Percentiles rank a stretch among this genome's conserved stretches.
Conservation (phyloP, 2,888 invertebrate genomes). For the Petrophora chlorosata region DNA sequence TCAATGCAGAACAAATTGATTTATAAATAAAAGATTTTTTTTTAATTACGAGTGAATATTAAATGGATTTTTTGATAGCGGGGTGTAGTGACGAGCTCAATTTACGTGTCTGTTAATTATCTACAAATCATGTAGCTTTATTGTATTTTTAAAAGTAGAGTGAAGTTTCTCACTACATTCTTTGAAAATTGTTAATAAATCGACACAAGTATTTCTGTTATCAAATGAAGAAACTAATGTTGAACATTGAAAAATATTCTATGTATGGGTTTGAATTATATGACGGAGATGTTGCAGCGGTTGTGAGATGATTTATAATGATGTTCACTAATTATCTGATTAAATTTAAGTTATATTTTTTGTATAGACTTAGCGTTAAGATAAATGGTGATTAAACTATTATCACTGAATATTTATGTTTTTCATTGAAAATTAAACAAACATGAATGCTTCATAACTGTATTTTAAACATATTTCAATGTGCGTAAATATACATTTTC, state of each 20-base stretch:
- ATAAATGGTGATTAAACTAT: slow-evolving; percentile 77
- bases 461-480: too few species aligned
- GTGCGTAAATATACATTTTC: too few species aligned
- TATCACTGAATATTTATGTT: slow-evolving; percentile 55
- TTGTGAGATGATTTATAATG: slow-evolving; percentile 83
- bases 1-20: slow-evolving; percentile 9
- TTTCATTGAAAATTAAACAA: too few species aligned
- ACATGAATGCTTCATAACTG: too few species aligned
- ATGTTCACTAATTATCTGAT: slow-evolving; percentile 82
- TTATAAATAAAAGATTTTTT: not conserved
- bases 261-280: slow-evolving; percentile 70
- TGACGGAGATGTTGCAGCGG: slow-evolving; percentile 77
- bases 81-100: slow-evolving; percentile 51
- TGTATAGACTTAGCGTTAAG: slow-evolving; percentile 81
- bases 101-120: slow-evolving; percentile 35
- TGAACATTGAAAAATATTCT: slow-evolving; percentile 68
- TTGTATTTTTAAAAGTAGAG: slow-evolving; percentile 13
- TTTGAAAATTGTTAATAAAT: slow-evolving; percentile 46
- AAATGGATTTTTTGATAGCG: slow-evolving; percentile 35
- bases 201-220: slow-evolving; percentile 56
- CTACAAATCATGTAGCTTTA: slow-evolving; percentile 32
- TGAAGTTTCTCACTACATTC: slow-evolving; percentile 40
- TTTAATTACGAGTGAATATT: slow-evolving; percentile 34
- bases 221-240: slow-evolving; percentile 52
- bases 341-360: slow-evolving; percentile 82